Base-by-base conservation (phyloP, 2,797 vertebrate genomes). In the Poecilia picta region DNA sequence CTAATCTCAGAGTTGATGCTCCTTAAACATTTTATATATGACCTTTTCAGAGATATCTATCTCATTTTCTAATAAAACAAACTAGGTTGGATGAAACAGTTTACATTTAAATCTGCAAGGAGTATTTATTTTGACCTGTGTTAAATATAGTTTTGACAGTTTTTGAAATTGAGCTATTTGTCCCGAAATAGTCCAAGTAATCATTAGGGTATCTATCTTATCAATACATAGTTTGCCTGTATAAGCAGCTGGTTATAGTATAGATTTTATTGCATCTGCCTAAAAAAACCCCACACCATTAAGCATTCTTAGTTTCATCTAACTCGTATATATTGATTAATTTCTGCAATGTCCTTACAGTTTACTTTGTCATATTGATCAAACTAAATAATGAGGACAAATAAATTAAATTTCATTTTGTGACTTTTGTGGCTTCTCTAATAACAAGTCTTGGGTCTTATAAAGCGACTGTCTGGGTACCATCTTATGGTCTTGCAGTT, bases 381-480 rank as follows among this genome's bases (percentile, higher is more conserved):
- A 33, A 33, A 33, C 33, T 33, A 33, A 33, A 33, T 66, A 86
- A 49, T 77, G 39, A 80, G 70, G 57, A 20, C 49, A 78, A 84
- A 74, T 86, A 76, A 43, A 74, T 76, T 15, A 0, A 2, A n/a
- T 43, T 43, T 41, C 23, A 70, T 25, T 70, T 0, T 70, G 11
- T n/a, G 5, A 70, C 23, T 43, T 70, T n/a, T n/a, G n/a, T n/a
- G n/a, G 74, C 62, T 72, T 11, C 76, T 89, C 86, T 85, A 77
- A 81, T 87, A 89, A 83, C 83, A 87, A 57, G 85, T 87, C 74
- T n/a, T 39, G 73, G 83, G 55, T 80, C 85, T 83, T 84, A 78
- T 88, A 87, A 83, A 86, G 81, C 83, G 77, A 77, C 79, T 87
- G 79, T 80, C 79, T 81, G 80, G 83, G 84, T 85, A 90, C 84